Evolutionary conservation across 2,797 vertebrate species (phyloP).

Genomic region (Furcifer pardalis): DNA sequence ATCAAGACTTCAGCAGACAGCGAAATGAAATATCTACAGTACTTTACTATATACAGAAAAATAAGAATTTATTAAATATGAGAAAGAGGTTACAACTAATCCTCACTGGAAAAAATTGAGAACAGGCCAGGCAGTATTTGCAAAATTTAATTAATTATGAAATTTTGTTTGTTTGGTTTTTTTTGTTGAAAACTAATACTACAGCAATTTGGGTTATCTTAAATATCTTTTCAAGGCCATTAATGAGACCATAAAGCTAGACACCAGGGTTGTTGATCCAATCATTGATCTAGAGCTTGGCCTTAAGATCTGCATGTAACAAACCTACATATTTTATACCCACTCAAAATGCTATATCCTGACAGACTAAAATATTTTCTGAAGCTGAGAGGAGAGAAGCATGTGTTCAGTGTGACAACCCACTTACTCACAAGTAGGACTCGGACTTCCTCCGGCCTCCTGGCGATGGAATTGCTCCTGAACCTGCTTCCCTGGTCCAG

Average conservation of each 20-base stretch:
- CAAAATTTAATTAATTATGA: background rate
- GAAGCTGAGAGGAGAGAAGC: background rate
- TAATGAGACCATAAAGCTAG: conserved; percentile 9
- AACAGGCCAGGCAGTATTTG: background rate
- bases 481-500: too few species aligned
- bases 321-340: conserved; percentile 1
- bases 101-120: background rate
- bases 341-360: background rate
- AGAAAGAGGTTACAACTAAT: background rate
- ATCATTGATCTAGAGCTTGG: conserved; percentile 8
- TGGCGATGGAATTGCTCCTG: too few species aligned
- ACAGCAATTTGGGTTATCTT: conserved; percentile 26
- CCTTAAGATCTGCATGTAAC: background rate
- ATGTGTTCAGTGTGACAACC: background rate
- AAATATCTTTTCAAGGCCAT: conserved; percentile 19
- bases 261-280: conserved; percentile 6
- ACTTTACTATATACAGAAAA: background rate
- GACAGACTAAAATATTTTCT: background rate
- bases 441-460: too few species aligned
- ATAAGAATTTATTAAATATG: background rate
- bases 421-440: too few species aligned
- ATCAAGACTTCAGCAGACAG: conserved; percentile 3
- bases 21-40: conserved; percentile 10
- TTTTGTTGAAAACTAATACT: conserved; percentile 5
- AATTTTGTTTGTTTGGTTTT: conserved; percentile 23